A percentile compares a stretch with the other conserved stretches of the same genome.
phyloP scores from a whole-genome alignment of 2,113 vertebrate species.

The Megalops atlanticus region DNA sequence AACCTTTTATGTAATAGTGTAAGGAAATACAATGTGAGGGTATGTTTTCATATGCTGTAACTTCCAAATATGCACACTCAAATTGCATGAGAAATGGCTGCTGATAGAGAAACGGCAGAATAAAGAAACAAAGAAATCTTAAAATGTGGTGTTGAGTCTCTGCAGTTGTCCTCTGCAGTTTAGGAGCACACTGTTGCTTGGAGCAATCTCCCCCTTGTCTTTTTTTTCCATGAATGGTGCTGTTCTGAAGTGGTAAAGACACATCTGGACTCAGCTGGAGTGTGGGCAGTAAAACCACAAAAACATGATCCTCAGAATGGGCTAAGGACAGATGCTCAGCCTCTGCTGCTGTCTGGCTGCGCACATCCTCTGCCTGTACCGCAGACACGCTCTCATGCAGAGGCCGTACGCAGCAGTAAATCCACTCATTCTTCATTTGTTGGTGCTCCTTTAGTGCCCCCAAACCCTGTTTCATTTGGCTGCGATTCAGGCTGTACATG shows the following conservation, averaged over 20 bases:
- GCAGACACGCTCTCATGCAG: neutral
- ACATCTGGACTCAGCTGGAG: constrained; percentile 3
- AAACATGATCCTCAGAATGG: neutral
- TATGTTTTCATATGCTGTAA: neutral
- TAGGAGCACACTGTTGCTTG: constrained; percentile 35
- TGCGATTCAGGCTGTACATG: neutral
- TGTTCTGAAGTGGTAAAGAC: constrained; percentile 36
- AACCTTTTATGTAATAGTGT: neutral
- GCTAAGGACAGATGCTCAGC: neutral
- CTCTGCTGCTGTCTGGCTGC: neutral
- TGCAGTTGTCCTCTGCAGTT: neutral
- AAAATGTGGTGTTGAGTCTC: neutral
- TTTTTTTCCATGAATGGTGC: constrained; percentile 48
- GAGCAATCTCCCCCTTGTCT: neutral
- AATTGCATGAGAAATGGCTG: neutral
- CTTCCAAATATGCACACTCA: neutral
- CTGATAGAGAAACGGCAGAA: neutral
- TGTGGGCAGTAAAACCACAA: neutral
- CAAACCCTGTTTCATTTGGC: neutral
- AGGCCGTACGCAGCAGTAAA: neutral
- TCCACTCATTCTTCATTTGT: neutral
- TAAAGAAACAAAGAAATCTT: neutral
- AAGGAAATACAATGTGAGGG: neutral
- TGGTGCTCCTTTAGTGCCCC: neutral
- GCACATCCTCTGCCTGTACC: neutral